Evolutionary conservation across 2,113 vertebrate species (phyloP).

Genomic region (Eretmochelys imbricata): DNA sequence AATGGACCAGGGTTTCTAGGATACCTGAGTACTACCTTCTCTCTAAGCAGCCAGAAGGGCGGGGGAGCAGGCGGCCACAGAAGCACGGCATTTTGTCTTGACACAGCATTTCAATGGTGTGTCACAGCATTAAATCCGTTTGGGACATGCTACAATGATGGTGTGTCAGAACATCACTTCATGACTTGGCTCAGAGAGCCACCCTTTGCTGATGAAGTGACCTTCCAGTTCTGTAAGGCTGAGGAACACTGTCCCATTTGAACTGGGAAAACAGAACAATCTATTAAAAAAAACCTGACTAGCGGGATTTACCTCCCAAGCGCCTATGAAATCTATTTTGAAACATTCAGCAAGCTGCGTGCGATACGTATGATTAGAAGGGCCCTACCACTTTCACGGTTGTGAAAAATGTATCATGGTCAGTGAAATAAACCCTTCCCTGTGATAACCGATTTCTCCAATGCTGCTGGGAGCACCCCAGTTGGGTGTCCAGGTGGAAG

Average conservation of each 20-base stretch:
- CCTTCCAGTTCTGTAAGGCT: neutral
- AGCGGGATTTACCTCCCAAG: neutral
- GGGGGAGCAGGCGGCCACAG: neutral
- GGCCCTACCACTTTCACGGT: neutral
- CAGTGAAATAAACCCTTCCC: too few species aligned
- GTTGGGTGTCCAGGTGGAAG: neutral
- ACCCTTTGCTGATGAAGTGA: neutral
- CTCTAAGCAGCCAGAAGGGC: neutral
- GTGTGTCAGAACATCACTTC: accelerated
- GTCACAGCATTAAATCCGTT: accelerated
- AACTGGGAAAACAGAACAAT: neutral
- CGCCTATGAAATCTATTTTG: neutral
- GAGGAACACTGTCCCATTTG: neutral
- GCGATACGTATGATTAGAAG: accelerated
- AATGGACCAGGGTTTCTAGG: accelerated
- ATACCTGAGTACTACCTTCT: accelerated
- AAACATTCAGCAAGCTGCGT: accelerated
- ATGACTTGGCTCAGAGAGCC: neutral
- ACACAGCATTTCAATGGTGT: accelerated
- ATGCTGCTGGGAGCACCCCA: too few species aligned
- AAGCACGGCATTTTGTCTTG: neutral
- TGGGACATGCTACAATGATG: accelerated
- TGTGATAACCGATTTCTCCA: too few species aligned
- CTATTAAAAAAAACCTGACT: neutral
- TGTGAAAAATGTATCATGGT: neutral